Conservation (phyloP, 2,888 invertebrate genomes). For the Melanostoma scalare region DNA sequence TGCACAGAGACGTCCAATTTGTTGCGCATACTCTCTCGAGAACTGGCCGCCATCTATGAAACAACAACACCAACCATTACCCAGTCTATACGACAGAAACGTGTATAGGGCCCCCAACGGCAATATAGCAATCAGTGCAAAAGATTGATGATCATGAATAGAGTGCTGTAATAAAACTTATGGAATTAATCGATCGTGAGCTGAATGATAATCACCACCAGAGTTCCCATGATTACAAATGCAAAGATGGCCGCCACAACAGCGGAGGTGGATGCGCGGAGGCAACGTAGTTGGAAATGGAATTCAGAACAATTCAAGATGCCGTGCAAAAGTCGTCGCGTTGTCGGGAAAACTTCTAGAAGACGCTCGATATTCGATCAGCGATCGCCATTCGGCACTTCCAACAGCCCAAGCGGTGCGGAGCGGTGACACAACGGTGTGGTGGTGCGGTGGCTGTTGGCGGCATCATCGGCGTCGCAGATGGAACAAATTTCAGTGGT, state of each 20-base stretch:
- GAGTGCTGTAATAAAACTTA: conserved; percentile 67
- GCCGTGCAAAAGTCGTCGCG: conserved; percentile 38
- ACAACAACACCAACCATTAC: conserved; percentile 5
- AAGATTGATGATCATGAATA: conserved; percentile 72
- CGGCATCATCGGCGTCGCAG: background rate
- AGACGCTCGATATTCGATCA: conserved; percentile 67
- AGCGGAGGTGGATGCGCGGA: background rate
- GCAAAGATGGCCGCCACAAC: conserved; percentile 35
- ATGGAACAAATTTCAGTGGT: conserved; percentile 46
- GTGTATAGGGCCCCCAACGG: conserved; percentile 55
- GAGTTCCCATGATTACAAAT: conserved; percentile 71
- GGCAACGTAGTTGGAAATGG: background rate
- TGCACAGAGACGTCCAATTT: conserved; percentile 59
- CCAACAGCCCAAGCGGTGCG: background rate
- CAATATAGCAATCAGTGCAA: conserved; percentile 70
- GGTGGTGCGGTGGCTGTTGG: no score
- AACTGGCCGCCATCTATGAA: conserved; percentile 11
- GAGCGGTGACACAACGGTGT: no score
- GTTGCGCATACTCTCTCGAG: conserved; percentile 55
- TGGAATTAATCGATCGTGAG: conserved; percentile 73
- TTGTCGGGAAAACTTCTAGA: conserved; percentile 44
- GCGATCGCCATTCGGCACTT: conserved; percentile 52
- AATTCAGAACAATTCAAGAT: conserved; percentile 65
- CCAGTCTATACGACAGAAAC: conserved; percentile 19
- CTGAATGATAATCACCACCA: conserved; percentile 70